phyloP scores from a whole-genome alignment of 2,888 invertebrate species.

The Zelleria hepariella region DNA sequence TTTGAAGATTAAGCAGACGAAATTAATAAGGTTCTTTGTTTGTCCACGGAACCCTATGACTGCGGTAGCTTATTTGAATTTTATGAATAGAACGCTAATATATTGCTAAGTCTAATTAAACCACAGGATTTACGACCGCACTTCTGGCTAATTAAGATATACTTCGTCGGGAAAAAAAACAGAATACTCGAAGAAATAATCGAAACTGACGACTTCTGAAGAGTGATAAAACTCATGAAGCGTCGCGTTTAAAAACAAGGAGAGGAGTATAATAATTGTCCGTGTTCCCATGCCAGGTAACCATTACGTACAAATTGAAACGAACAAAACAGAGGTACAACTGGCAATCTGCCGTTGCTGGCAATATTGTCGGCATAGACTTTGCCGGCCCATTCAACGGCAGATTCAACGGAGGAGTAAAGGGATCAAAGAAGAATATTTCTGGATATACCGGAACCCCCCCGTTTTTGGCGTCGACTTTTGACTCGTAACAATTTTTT shows the following conservation, averaged over 20 bases:
- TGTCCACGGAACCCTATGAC: background rate
- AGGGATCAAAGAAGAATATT: too few relatives aligned
- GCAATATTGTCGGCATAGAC: too few relatives aligned
- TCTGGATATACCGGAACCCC: too few relatives aligned
- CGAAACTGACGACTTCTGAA: background rate
- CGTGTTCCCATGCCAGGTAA: constrained; percentile 8
- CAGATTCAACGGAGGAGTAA: too few relatives aligned
- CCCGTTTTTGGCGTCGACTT: too few relatives aligned
- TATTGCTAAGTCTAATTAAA: constrained; percentile 1
- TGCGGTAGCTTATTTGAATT: background rate
- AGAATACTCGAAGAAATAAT: background rate
- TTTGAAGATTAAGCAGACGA: too few relatives aligned
- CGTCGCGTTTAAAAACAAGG: background rate
- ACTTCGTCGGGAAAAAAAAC: background rate
- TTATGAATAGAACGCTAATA: background rate
- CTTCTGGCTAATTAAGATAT: background rate
- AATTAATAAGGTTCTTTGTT: background rate
- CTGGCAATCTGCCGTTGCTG: too few relatives aligned
- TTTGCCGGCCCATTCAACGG: too few relatives aligned
- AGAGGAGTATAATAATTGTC: constrained; percentile 10
- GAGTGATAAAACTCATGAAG: background rate
- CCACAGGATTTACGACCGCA: constrained; percentile 1
- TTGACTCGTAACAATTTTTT: too few relatives aligned
- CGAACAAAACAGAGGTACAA: background rate
- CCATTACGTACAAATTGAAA: background rate